phyloP scores from a whole-genome alignment of 2,888 invertebrate species.

The Aelia acuminata region DNA sequence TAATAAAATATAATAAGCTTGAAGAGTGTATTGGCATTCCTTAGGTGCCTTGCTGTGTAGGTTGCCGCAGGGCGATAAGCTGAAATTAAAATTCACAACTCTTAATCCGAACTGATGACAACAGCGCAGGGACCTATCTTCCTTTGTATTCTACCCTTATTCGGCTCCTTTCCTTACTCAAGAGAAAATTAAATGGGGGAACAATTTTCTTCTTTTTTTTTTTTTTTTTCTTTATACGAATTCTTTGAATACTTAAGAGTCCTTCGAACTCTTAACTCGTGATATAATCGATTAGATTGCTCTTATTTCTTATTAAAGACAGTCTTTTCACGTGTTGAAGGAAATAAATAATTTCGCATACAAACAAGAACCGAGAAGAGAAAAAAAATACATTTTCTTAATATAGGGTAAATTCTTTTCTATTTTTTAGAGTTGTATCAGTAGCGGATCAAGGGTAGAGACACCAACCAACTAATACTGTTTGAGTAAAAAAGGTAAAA shows the following conservation, averaged over 20 bases:
- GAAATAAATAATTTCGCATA: too few relatives aligned
- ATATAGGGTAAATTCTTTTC: too few relatives aligned
- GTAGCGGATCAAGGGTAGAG: too few relatives aligned
- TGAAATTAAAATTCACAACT: constrained; percentile 4
- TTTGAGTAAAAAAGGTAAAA: too few relatives aligned
- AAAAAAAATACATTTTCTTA: too few relatives aligned
- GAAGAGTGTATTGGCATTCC: not conserved
- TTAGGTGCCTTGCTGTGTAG: not conserved
- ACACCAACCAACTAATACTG: too few relatives aligned
- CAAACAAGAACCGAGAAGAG: too few relatives aligned
- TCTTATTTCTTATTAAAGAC: too few relatives aligned
- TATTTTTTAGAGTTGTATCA: too few relatives aligned
- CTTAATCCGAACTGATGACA: not conserved
- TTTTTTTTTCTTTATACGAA: not conserved
- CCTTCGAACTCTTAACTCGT: not conserved
- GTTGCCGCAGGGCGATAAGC: not conserved
- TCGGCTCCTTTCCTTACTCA: not conserved
- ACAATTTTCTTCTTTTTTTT: not conserved
- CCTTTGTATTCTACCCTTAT: not conserved
- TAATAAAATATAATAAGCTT: not conserved
- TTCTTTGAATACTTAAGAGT: not conserved
- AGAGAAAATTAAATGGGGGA: not conserved
- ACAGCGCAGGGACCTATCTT: not conserved
- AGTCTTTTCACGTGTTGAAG: too few relatives aligned
- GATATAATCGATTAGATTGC: too few relatives aligned